These are phyloP conservation scores for Falcunculus frontatus DNA, from an alignment of 2,113 vertebrate species.

Conservation along the genomic window DNA sequence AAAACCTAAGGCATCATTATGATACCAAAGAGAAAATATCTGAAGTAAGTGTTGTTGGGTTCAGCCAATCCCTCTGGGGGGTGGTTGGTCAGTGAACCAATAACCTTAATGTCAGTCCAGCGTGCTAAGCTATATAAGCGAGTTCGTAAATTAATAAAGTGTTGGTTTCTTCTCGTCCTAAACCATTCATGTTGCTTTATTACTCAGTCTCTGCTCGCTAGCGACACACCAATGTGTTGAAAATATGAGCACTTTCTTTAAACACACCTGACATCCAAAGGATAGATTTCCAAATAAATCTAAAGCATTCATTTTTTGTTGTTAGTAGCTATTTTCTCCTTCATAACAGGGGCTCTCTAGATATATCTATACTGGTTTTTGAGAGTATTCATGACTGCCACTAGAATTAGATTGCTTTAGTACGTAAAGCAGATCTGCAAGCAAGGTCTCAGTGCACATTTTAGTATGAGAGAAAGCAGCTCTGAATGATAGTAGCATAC, in stretches of 20 bases:
- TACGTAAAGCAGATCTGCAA: not conserved
- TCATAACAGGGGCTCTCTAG: not conserved
- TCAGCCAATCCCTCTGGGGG: too few species aligned
- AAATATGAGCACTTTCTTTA: not conserved
- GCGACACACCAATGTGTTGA: not conserved
- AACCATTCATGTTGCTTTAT: too few species aligned
- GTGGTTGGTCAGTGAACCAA: too few species aligned
- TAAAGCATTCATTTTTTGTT: not conserved
- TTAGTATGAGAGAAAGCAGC: not conserved
- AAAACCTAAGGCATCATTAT: too few species aligned
- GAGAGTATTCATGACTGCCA: not conserved
- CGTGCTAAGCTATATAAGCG: too few species aligned
- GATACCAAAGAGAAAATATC: too few species aligned
- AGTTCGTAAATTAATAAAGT: too few species aligned
- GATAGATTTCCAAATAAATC: not conserved
- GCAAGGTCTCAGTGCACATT: not conserved
- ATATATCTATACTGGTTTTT: accelerated
- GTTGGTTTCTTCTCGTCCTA: too few species aligned
- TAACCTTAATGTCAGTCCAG: too few species aligned
- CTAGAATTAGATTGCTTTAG: not conserved
- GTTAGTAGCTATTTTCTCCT: not conserved
- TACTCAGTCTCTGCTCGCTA: too few species aligned
- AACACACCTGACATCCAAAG: not conserved
- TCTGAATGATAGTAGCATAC: not conserved
- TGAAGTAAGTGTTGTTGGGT: too few species aligned